Base-by-base conservation (phyloP, 37 sponge, comb jelly and placozoan species). In the Ianthella basta region DNA sequence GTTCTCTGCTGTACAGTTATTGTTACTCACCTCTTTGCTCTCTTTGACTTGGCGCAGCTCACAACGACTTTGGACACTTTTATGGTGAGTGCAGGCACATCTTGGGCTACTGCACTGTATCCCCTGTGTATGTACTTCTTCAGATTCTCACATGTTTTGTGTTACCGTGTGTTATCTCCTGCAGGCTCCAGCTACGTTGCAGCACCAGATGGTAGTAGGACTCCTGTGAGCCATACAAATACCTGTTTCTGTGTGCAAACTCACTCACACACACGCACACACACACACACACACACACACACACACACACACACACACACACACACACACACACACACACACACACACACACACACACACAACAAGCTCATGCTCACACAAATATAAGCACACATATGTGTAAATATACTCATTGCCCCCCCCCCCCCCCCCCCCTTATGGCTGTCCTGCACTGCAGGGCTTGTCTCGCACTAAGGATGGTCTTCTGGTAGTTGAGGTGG, bases 31-130 rank as follows among this genome's bases (percentile, higher is more conserved):
- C n/a, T n/a, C n/a, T n/a, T 20, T 40, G 37, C n/a, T 57, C 33
- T 81, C 29, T 70, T 53, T 21, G 53, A n/a, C n/a, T n/a, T 40
- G 3, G n/a, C 60, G 0, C 69, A 89, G 98, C 98, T 68, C 98
- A 97, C 86, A 94, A 97, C 56, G 94, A 92, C 38, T 97, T 97
- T 92, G 98, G 98, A 2, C 96, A 97, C 59, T 97, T 97, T 82
- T 97, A 97, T 87, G 98, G 87, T 86, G 59, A 40, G 57, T 40
- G 23, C 44, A 35, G 10, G n/a, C n/a, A n/a, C n/a, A n/a, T n/a
- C n/a, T n/a, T n/a, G n/a, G n/a, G n/a, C n/a, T n/a, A n/a, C n/a
- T n/a, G n/a, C n/a, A n/a, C n/a, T n/a, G n/a, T n/a, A n/a, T n/a
- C n/a, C n/a, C n/a, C n/a, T n/a, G n/a, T n/a, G n/a, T n/a, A n/a